Evolutionary conservation across 2,113 vertebrate species (phyloP), one percentile per base, ranked within the genome.

Genomic region (Lasiurus cinereus): DNA sequence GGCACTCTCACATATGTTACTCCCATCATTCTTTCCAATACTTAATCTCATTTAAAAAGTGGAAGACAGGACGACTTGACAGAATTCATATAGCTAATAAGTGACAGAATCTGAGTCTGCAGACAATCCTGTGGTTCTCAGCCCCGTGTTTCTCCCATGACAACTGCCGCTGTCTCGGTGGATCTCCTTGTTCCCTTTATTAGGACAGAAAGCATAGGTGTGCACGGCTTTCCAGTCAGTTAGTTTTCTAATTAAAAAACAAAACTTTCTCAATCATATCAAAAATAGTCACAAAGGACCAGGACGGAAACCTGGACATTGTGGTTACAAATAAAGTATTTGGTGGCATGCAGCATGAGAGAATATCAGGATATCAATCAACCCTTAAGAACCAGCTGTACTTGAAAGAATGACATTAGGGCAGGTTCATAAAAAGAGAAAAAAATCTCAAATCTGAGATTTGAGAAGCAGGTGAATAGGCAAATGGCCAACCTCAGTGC

Each of bases 251-350:
- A 56, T 6, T 80, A 50, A 52, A 72, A 96, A 95, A 95, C 76
- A 96, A 95, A 94, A 73, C 18, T 79, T 94, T 91, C 86, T 95
- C 64, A 91, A 22, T 87, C n/a, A 29, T 92, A 80, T 83, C 96
- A 96, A 91, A 96, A 91, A 76, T 24, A 78, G 50, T 82, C 92
- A 94, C 33, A 91, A 73, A 92, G 87, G 92, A 48, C 85, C 79
- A 86, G 66, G 74, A 36, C 69, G 46, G 67, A 82, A 83, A 83
- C 14, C 73, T 93, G 62, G 54, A 50, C 24, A 16, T 82, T 89
- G 80, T 91, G 62, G 88, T 69, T 96, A 76, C 85, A 88, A 95
- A 86, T 72, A 78, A 94, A 93, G 27, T 36, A 62, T 39, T 39
- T 46, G 39, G 70, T 93, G 74, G 64, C 50, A 43, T 27, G 33